phyloP scores from a whole-genome alignment of 2,113 vertebrate genomes.

The Nothoprocta pentlandii region DNA sequence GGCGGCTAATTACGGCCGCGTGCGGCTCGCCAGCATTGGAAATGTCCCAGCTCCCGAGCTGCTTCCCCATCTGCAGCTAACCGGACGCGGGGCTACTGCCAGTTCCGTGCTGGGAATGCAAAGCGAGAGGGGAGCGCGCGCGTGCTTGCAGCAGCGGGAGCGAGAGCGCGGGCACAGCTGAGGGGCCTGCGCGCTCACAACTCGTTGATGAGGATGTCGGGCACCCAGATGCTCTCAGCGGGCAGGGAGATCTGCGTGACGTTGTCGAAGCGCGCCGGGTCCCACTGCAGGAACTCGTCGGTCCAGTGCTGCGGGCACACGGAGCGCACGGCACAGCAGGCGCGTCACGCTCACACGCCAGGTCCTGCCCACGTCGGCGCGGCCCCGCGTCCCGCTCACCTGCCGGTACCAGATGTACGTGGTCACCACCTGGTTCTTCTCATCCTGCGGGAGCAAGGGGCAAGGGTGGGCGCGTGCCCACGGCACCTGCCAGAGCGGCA shows the following conservation, averaged over 20 bases:
- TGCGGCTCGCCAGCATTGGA: slow-evolving; percentile 62
- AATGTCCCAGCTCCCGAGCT: slow-evolving; percentile 47
- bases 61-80: slow-evolving; percentile 68
- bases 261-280: slow-evolving; percentile 89
- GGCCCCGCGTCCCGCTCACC: slow-evolving; percentile 72
- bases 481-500: no score
- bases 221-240: slow-evolving; percentile 91
- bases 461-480: no score
- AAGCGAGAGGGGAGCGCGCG: not conserved
- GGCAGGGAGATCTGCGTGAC: slow-evolving; percentile 91
- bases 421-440: slow-evolving; percentile 98
- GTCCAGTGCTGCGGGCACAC: slow-evolving; percentile 85
- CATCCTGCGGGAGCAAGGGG: slow-evolving; percentile 82
- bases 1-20: slow-evolving; percentile 26
- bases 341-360: no score
- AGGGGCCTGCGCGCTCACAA: slow-evolving; percentile 83
- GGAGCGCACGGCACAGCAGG: no score
- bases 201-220: slow-evolving; percentile 97
- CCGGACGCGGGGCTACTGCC: not conserved
- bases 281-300: slow-evolving; percentile 94
- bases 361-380: no score
- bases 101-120: slow-evolving; percentile 28
- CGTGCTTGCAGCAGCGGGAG: not conserved
- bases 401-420: slow-evolving; percentile 99
- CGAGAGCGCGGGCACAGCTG: no score